Evolutionary conservation across 2,113 vertebrate species (phyloP), one percentile per base, ranked within the genome.

Genomic region (Hoplias malabaricus): DNA sequence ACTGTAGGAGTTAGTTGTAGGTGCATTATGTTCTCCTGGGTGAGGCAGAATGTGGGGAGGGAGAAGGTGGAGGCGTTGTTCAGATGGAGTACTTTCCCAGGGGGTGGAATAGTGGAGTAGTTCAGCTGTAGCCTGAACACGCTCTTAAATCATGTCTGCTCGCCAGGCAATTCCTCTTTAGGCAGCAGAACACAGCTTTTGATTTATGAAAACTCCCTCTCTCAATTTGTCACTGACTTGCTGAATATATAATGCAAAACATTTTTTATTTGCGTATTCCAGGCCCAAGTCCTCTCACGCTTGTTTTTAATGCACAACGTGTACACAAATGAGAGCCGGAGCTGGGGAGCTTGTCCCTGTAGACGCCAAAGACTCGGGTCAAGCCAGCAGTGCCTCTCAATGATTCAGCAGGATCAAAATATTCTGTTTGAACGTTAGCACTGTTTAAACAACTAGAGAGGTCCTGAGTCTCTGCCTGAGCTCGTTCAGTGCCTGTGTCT

Each of bases 241-340:
- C 85, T 79, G 66, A 86, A 89, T 89, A 85, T 90, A 90, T 91
- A 89, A 90, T 90, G 90, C 88, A 88, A 87, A 89, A 87, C 86
- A 80, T 82, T 90, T 86, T 88, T 77, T 88, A 80, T 89, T 90
- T 89, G 88, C 78, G 79, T 84, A 75, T 81, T 84, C 82, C 73
- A 69, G 80, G 53, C 34, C 65, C 68, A 10, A 40, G 19, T 12
- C 27, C 36, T 23, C 13, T 12, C 27, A 68, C 38, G 53, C 43
- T 78, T 13, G 69, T 46, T 77, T 67, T 75, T 79, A 75, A 85
- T 87, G 73, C 82, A 63, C 43, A 36, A 23, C 29, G 57, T 82
- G 78, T 82, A 75, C 56, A 83, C 77, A 82, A 66, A 69, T 53
- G 48, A 61, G 42, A 33, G 27, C 16, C 59, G 77, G 9, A 82